Base-by-base conservation (phyloP, 2,113 vertebrate genomes). In the Galemys pyrenaicus region DNA sequence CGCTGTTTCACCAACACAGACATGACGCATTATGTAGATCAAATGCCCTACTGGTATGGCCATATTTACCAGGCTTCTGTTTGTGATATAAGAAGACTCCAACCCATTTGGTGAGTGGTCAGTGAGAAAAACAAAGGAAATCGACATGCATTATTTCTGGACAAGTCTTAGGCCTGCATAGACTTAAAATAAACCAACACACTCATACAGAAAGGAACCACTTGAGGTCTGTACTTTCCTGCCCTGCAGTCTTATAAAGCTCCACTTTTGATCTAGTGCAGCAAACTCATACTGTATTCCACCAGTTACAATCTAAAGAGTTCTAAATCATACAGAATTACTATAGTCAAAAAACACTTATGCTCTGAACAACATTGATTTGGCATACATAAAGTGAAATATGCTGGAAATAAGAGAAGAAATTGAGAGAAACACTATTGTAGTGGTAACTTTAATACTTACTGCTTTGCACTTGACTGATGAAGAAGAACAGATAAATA, bases 401-500 rank as follows among this genome's bases (percentile, higher is more conserved):
- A 78, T 13, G 16, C 85, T 41, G 92, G 56, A 92, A 78, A 88
- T 85, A 84, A 32, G 41, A 70, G 65, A 77, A 78, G 54, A 88
- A 81, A 95, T 6, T 85, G 81, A 92, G 65, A 95, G 83, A 94
- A 88, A 92, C 37, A 35, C 87, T 95, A 79, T 74, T 92, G 32
- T 51, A 78, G 56, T 60, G 8, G 44, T 16, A 95, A 96, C 5
- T 73, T 73, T 67, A 88, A 80, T 88, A 84, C 70, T 49, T 81
- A 56, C 5, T 91, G 26, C 30, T 73, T 67, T 91, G 56, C 10
- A 39, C 32, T 96, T 97, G 94, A 77, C 86, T 68, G 74, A 77
- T 91, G 49, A 95, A 96, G 68, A 85, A 80, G 62, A 96, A 83
- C 37, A 87, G 92, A 95, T 92, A 77, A 92, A 89, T 87, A 83